A percentile compares a stretch with the other conserved stretches of the same genome.
Conservation (phyloP, 2,797 vertebrate species). For the Euphonia xanthogaster region DNA sequence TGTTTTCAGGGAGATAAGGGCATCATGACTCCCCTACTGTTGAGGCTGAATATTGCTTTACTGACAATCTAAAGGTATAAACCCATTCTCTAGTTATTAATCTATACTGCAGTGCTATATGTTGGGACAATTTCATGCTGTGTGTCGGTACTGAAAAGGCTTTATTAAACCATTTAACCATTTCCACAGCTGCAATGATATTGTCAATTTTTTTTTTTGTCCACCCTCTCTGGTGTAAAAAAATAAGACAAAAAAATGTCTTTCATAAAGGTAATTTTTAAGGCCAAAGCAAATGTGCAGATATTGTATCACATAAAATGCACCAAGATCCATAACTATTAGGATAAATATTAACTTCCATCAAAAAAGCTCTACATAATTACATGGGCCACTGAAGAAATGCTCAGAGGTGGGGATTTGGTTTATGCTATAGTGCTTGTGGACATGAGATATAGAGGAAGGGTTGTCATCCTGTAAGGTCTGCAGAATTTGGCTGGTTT, state of each 20-base stretch:
- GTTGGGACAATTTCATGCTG: background rate
- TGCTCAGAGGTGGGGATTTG: background rate
- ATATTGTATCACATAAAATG: background rate
- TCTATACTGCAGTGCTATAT: background rate
- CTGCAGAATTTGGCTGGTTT: background rate
- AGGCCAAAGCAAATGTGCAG: background rate
- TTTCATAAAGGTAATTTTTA: background rate
- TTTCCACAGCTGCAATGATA: background rate
- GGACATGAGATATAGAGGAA: background rate
- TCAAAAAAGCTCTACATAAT: background rate
- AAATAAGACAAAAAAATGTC: background rate
- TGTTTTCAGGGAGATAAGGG: constrained; percentile 31
- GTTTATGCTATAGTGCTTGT: background rate
- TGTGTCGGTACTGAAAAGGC: background rate
- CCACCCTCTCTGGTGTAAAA: background rate
- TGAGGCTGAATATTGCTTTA: constrained; percentile 8
- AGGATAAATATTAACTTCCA: background rate
- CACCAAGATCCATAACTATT: background rate
- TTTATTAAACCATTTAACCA: constrained; percentile 1
- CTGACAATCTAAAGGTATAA: background rate
- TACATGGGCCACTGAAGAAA: background rate
- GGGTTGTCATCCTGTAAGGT: background rate
- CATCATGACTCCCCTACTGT: background rate
- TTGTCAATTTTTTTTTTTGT: background rate
- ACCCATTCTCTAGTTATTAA: constrained; percentile 1